phyloP scores from a whole-genome alignment of 2,113 vertebrate genomes.

The Ramphastos sulfuratus region DNA sequence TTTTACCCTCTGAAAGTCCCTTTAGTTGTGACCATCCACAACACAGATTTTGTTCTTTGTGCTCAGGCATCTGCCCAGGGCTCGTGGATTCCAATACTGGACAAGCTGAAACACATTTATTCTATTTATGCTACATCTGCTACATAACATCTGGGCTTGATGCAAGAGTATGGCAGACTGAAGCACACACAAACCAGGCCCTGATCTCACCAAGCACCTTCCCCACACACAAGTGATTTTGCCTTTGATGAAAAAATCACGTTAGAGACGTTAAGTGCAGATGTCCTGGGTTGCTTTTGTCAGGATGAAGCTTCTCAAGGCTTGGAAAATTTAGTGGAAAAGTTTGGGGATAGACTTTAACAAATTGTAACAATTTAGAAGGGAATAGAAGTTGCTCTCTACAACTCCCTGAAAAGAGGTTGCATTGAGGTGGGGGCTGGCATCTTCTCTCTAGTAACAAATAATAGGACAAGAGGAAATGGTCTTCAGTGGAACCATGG shows the following conservation, averaged over 20 bases:
- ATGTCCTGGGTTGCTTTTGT: not conserved
- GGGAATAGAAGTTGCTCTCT: too few relatives aligned
- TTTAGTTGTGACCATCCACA: not conserved
- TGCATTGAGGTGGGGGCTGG: too few relatives aligned
- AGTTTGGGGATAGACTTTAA: too few relatives aligned
- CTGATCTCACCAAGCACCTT: constrained; percentile 29
- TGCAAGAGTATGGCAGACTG: constrained; percentile 6
- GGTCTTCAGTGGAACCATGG: too few relatives aligned
- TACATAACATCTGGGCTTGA: constrained; percentile 55
- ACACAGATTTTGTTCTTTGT: not conserved
- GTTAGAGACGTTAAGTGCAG: not conserved
- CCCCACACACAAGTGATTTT: not conserved
- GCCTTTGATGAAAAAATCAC: not conserved
- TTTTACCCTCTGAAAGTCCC: not conserved
- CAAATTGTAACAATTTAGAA: too few relatives aligned
- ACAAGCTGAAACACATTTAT: constrained; percentile 40
- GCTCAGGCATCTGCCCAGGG: not conserved
- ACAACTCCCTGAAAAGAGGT: too few relatives aligned
- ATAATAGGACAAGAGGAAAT: too few relatives aligned
- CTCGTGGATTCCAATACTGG: constrained; percentile 5
- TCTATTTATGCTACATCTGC: constrained; percentile 41
- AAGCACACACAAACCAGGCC: not conserved
- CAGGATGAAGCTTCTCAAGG: not conserved
- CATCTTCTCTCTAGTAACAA: too few relatives aligned
- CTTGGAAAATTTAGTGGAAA: not conserved